Evolutionary conservation across 2,113 vertebrate species (phyloP).

Genomic region (Megaleporinus macrocephalus): DNA sequence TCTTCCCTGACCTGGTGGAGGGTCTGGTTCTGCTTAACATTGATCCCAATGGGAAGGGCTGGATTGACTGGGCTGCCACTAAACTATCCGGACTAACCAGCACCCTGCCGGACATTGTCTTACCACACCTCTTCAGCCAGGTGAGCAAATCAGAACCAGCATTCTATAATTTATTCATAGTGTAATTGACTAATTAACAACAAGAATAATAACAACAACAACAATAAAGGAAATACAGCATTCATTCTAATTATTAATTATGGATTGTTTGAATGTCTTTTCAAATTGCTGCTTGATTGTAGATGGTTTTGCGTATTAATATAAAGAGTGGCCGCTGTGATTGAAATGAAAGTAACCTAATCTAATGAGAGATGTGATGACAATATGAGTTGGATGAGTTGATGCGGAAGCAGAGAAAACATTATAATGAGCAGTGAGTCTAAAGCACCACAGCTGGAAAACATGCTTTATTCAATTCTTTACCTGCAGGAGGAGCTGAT

Average conservation of each 20-base stretch:
- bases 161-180: background rate
- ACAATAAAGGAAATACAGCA: background rate
- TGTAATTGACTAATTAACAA: background rate
- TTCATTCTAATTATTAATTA: no score
- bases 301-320: no score
- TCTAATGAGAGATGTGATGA: no score
- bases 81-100: conserved; percentile 95
- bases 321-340: no score
- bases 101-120: conserved; percentile 85
- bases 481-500: conserved; percentile 90
- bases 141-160: conserved; percentile 67
- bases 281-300: no score
- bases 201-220: background rate
- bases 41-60: conserved; percentile 95
- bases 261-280: no score
- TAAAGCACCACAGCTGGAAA: background rate
- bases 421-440: background rate
- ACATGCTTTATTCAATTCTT: background rate
- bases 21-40: conserved; percentile 96
- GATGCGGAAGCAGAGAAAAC: background rate
- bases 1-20: conserved; percentile 93
- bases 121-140: conserved; percentile 98
- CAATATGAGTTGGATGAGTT: background rate
- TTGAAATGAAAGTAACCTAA: no score
- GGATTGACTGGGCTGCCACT: conserved; percentile 97